Evolutionary conservation across 2,113 vertebrate species (phyloP).

Genomic region (Catagonus wagneri): DNA sequence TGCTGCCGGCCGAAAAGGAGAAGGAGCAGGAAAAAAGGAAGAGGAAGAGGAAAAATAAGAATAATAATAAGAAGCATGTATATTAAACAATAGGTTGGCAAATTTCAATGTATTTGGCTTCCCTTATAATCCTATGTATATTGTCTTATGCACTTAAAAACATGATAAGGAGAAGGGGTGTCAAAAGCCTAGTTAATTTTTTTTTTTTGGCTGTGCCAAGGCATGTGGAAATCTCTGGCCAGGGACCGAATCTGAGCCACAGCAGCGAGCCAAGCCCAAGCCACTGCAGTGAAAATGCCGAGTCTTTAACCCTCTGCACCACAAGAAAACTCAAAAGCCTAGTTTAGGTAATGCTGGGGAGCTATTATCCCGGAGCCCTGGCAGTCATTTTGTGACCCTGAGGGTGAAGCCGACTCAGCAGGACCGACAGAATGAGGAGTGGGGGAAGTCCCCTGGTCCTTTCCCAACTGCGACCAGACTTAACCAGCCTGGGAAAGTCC

Average conservation of each 20-base stretch:
- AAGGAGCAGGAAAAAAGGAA: no score
- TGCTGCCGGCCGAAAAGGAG: no score
- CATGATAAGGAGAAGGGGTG: not conserved
- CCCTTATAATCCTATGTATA: not conserved
- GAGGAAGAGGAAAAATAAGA: no score
- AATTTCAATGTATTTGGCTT: not conserved
- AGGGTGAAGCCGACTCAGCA: not conserved
- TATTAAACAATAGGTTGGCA: no score
- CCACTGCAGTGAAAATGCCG: no score
- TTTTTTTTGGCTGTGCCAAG: no score
- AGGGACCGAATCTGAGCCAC: no score
- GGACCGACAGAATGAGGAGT: no score
- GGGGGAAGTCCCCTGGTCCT: not conserved
- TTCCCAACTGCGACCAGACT: not conserved
- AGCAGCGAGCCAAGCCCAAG: no score
- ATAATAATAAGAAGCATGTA: no score
- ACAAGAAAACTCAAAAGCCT: not conserved
- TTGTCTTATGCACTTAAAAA: not conserved
- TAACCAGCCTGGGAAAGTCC: conserved; percentile 24
- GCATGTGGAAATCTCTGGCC: no score
- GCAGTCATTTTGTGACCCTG: not conserved
- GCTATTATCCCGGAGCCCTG: not conserved
- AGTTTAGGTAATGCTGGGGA: not conserved
- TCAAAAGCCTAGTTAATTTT: not conserved
- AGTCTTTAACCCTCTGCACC: no score